Evolutionary conservation across 2,797 vertebrate genomes (phyloP).

Genomic region (Clarias pachynema): DNA sequence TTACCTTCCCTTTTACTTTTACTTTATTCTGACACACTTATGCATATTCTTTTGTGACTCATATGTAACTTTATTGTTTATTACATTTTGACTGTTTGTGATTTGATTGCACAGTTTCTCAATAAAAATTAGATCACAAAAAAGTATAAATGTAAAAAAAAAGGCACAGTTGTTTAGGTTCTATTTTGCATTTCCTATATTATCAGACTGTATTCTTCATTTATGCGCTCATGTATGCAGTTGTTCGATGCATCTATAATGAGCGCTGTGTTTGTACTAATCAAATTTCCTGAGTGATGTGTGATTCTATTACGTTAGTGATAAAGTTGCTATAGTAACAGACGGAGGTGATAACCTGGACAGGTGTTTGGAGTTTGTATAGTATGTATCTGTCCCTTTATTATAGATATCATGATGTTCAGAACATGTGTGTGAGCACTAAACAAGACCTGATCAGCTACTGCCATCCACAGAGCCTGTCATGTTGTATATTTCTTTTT

Average conservation of each 20-base stretch:
- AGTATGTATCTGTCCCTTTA: neutral
- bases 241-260: neutral
- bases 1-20: no score
- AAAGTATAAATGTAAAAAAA: no score
- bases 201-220: neutral
- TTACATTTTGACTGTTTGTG: no score
- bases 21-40: no score
- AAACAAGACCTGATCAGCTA: neutral
- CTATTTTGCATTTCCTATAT: neutral
- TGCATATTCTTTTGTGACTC: no score
- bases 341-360: neutral
- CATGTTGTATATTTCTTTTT: neutral
- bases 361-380: neutral
- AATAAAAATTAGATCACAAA: no score
- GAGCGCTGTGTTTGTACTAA: neutral
- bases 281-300: slow-evolving; percentile 1
- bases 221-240: neutral
- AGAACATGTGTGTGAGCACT: neutral
- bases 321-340: neutral
- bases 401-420: neutral
- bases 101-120: no score
- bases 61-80: no score
- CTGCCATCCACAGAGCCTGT: neutral
- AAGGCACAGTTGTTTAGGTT: no score
- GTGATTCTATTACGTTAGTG: no score